These are phyloP conservation scores for Mesaphorura yosii DNA, from an alignment of 1,140 invertebrate species.

Conservation along the genomic window DNA sequence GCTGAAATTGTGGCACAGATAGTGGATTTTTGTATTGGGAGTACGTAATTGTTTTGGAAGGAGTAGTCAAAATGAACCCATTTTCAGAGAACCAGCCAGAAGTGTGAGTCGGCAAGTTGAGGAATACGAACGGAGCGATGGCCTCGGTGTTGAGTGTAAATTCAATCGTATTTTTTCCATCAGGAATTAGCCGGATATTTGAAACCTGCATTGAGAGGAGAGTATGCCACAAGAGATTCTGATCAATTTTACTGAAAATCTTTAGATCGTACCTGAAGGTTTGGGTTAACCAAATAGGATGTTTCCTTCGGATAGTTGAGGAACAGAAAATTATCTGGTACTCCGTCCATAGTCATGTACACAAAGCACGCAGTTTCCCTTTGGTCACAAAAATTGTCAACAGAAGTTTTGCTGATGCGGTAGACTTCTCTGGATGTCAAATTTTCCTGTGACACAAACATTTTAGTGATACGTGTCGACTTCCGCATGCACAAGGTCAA, in stretches of 20 bases:
- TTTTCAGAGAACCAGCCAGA: slow-evolving; percentile 51
- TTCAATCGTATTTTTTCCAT: slow-evolving; percentile 8
- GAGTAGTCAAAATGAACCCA: slow-evolving; percentile 44
- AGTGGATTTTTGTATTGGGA: slow-evolving; percentile 33
- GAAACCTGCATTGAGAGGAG: too few relatives aligned
- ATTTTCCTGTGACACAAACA: neutral
- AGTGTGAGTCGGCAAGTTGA: slow-evolving; percentile 33
- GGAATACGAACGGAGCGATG: slow-evolving; percentile 53
- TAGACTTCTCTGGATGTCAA: neutral
- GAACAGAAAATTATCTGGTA: slow-evolving; percentile 27
- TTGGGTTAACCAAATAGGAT: slow-evolving; percentile 5
- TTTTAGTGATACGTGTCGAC: too few relatives aligned
- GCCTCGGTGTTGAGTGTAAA: slow-evolving; percentile 37
- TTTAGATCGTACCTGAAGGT: slow-evolving; percentile 8
- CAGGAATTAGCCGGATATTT: too few relatives aligned
- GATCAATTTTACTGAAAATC: too few relatives aligned
- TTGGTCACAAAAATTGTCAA: neutral
- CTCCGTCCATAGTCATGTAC: slow-evolving; percentile 13
- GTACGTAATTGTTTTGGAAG: slow-evolving; percentile 33
- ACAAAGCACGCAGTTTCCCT: neutral
- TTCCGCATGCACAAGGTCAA: too few relatives aligned
- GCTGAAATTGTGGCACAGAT: slow-evolving; percentile 23
- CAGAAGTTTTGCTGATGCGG: neutral
- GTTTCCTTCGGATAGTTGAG: slow-evolving; percentile 22
- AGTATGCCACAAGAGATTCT: too few relatives aligned